Conservation (phyloP, 1,140 invertebrate genomes). For the Eueides isabella region DNA sequence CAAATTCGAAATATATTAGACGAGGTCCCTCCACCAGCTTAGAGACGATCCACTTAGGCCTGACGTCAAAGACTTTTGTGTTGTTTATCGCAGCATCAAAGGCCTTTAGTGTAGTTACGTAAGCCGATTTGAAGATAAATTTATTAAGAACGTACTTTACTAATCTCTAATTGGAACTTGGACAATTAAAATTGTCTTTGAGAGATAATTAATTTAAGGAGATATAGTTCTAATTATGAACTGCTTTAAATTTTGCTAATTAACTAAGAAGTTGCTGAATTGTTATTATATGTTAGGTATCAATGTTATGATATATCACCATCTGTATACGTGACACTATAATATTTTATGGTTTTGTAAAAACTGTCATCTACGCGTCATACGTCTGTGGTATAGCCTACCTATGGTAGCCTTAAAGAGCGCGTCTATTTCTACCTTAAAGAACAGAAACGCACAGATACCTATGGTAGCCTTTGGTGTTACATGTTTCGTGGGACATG, state of each 20-base stretch:
- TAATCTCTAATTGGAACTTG: slow-evolving; percentile 11
- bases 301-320: no score
- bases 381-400: no score
- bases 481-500: no score
- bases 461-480: no score
- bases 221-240: slow-evolving; percentile 4
- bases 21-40: slow-evolving; percentile 1
- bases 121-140: slow-evolving; percentile 8
- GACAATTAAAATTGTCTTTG: slow-evolving; percentile 12
- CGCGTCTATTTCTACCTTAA: no score
- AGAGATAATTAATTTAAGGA: not conserved
- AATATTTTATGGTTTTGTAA: no score
- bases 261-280: no score
- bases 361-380: no score
- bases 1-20: not conserved
- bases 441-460: no score
- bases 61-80: slow-evolving; percentile 8
- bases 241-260: not conserved
- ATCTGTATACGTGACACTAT: no score
- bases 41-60: slow-evolving; percentile 10
- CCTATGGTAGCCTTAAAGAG: no score
- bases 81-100: slow-evolving; percentile 13
- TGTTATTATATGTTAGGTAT: no score
- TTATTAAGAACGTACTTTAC: slow-evolving; percentile 4
- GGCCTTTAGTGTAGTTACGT: not conserved